Conservation (phyloP, 2,888 invertebrate genomes). For the Masnerella sp. region DNA sequence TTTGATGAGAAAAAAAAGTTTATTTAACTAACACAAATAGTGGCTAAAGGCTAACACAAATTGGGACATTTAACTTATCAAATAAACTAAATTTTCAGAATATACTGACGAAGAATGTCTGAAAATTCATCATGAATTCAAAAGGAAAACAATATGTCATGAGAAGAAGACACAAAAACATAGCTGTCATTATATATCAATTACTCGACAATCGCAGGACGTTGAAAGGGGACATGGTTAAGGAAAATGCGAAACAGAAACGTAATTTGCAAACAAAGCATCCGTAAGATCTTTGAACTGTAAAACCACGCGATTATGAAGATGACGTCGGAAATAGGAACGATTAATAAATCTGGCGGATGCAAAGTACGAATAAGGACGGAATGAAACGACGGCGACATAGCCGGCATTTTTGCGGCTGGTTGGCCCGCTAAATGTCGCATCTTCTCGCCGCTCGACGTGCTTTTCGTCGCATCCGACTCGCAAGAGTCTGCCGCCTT, state of each 20-base stretch:
- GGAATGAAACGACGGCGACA: conserved; percentile 46
- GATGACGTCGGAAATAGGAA: conserved; percentile 35
- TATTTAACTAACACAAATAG: too few relatives aligned
- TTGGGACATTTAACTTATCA: too few relatives aligned
- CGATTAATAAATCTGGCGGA: conserved; percentile 65
- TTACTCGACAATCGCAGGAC: not conserved
- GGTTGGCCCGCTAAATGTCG: conserved; percentile 61
- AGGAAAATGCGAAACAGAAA: not conserved
- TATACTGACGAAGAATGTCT: too few relatives aligned
- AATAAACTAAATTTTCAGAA: too few relatives aligned
- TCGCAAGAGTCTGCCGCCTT: conserved; percentile 55
- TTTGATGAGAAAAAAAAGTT: too few relatives aligned
- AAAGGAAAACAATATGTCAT: too few relatives aligned
- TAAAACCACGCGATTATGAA: conserved; percentile 33
- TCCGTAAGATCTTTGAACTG: conserved; percentile 26
- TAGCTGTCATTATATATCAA: not conserved
- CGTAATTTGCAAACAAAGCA: conserved; percentile 20
- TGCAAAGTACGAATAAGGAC: conserved; percentile 25
- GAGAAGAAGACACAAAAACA: too few relatives aligned
- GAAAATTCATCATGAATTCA: too few relatives aligned
- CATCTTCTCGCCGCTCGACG: conserved; percentile 56
- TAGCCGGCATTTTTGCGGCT: conserved; percentile 51
- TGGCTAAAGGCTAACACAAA: too few relatives aligned
- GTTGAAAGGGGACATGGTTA: not conserved
- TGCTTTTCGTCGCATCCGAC: conserved; percentile 53